A percentile compares a stretch with the other conserved stretches of the same genome.
These are phyloP conservation scores for Oreochromis spilurus DNA, from an alignment of 2,113 vertebrate genomes.

Conservation along the genomic window DNA sequence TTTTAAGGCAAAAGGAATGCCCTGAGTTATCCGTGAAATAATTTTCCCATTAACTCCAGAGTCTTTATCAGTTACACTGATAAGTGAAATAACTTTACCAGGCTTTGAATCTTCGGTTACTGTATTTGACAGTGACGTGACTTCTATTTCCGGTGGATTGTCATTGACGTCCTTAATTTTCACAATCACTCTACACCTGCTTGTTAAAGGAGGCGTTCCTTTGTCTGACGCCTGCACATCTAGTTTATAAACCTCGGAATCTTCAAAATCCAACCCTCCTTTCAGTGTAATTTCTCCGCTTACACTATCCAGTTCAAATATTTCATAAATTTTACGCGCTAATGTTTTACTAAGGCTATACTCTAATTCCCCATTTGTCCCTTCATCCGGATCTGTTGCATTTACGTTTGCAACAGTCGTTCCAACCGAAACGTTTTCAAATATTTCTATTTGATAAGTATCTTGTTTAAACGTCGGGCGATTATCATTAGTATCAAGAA, in stretches of 20 bases:
- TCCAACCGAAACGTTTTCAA: constrained; percentile 35
- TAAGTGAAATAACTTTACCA: constrained; percentile 43
- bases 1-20: constrained; percentile 62
- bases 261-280: constrained; percentile 38
- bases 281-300: constrained; percentile 39
- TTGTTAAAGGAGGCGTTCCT: constrained; percentile 32
- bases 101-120: constrained; percentile 59
- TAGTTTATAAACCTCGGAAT: background rate
- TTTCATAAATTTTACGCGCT: background rate
- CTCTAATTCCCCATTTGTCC: constrained; percentile 1
- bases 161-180: constrained; percentile 78
- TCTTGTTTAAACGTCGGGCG: constrained; percentile 55
- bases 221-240: constrained; percentile 46
- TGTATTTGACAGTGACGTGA: constrained; percentile 63
- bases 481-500: constrained; percentile 69
- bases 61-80: constrained; percentile 50
- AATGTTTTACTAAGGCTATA: constrained; percentile 46
- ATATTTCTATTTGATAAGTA: constrained; percentile 32
- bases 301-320: constrained; percentile 39
- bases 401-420: background rate
- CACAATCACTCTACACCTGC: constrained; percentile 49
- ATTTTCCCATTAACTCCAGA: constrained; percentile 57
- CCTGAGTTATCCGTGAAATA: background rate
- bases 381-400: constrained; percentile 39
- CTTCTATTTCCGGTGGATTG: constrained; percentile 66